These are phyloP conservation scores for Epizoanthus fatuus DNA, from an alignment of 92 coral and sea anemone genomes.

Conservation along the genomic window DNA sequence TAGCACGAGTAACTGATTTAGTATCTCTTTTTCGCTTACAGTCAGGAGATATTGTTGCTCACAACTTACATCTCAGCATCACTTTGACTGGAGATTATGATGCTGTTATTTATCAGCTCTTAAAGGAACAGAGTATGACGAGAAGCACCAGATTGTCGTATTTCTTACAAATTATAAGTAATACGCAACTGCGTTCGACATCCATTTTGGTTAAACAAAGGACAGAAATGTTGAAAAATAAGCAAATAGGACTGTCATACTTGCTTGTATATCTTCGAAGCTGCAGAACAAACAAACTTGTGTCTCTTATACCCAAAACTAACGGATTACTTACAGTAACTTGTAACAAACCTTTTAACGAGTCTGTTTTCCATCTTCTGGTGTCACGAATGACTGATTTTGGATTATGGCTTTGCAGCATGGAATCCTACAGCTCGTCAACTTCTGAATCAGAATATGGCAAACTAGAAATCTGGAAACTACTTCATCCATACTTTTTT, in stretches of 20 bases:
- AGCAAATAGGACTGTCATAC: not conserved
- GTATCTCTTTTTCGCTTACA: no score
- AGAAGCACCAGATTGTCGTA: not conserved
- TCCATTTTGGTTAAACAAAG: fast-evolving
- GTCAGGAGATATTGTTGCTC: no score
- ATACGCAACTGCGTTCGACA: not conserved
- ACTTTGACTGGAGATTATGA: no score
- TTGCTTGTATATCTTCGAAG: not conserved
- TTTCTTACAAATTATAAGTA: not conserved
- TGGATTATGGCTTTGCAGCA: constrained; percentile 14
- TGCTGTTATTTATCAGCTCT: no score
- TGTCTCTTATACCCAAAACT: not conserved
- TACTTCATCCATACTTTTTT: constrained; percentile 20
- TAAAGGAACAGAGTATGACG: not conserved
- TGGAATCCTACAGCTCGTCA: not conserved
- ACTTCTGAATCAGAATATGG: not conserved
- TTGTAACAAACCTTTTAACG: constrained; percentile 8
- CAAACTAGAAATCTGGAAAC: not conserved
- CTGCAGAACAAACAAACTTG: not conserved
- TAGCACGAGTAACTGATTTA: no score
- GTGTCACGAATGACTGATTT: constrained; percentile 31
- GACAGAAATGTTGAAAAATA: not conserved
- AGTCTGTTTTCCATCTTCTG: constrained; percentile 38
- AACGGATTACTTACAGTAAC: not conserved
- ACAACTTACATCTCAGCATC: no score